Conservation (phyloP, 2,113 vertebrate genomes). For the Silurus glanis region DNA sequence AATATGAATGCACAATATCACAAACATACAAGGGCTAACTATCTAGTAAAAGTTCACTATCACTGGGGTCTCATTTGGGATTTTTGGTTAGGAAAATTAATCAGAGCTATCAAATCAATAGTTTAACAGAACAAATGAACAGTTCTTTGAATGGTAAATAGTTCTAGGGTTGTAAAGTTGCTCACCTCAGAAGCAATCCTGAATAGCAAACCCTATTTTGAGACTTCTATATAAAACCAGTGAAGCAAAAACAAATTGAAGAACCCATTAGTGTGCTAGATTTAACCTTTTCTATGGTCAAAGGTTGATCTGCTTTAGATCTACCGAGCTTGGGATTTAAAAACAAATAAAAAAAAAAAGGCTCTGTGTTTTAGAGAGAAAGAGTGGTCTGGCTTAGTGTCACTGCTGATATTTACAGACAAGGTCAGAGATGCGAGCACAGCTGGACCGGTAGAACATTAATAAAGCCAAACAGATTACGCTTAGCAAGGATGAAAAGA, state of each 20-base stretch:
- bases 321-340: background rate
- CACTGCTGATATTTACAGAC: slow-evolving; percentile 29
- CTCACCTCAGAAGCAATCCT: background rate
- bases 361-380: background rate
- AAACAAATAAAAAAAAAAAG: background rate
- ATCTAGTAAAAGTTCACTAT: too few species aligned
- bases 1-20: slow-evolving; percentile 64
- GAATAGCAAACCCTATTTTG: background rate
- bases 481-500: slow-evolving; percentile 4
- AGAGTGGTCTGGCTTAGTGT: background rate
- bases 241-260: background rate
- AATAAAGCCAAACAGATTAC: slow-evolving; percentile 31
- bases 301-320: background rate
- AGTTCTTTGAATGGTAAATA: background rate
- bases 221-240: background rate
- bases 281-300: background rate
- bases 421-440: slow-evolving; percentile 30
- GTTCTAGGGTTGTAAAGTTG: background rate
- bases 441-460: slow-evolving; percentile 11
- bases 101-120: background rate
- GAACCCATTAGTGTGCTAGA: background rate
- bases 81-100: background rate
- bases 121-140: background rate
- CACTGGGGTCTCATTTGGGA: too few species aligned
- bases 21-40: slow-evolving; percentile 62